Base-by-base conservation (phyloP, 2,797 vertebrate genomes). In the Sciurus carolinensis region DNA sequence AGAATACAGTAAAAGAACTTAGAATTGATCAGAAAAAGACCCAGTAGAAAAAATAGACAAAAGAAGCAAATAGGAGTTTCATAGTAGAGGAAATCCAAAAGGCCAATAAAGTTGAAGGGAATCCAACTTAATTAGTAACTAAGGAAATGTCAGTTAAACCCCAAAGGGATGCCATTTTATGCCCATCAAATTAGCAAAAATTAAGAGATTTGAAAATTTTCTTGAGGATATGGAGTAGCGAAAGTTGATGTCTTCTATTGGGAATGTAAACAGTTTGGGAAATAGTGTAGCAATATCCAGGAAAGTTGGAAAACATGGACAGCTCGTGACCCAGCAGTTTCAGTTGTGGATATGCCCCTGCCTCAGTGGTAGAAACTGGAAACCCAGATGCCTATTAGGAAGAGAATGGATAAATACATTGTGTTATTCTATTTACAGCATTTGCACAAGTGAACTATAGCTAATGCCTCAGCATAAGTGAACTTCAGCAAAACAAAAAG, bases 61-160 rank as follows among this genome's bases (percentile, higher is more conserved):
- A 90, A 85, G 44, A 88, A 94, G 62, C 36, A 96, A 71, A 79
- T 62, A 92, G 52, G 52, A 83, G 77, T 93, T 96, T 95, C 52
- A 95, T 36, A 80, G 36, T 87, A 82, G 69, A 94, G 64, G 64
- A 93, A 92, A 81, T 95, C 50, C 52, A 88, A 91, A 86, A 88
- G 71, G 30, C 64, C 82, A 80, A 14, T 89, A 86, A 85, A 73
- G 54, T 30, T 3, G n/a, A n/a, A 4, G 82, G 36, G 1, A 24
- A 71, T 79, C 44, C n/a, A 88, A 13, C 11, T 77, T 89, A 91
- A 82, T 88, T 92, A 75, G 73, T 97, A 90, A 90, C 86, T 47
- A 95, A 88, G 73, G 92, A 94, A 94, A 71, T 90, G 24, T 20
- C 83, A 36, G 22, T 90, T 91, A 92, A 90, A 82, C 47, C 28